Conservation (phyloP, 2,113 vertebrate genomes). For the Cygnus buccinator region DNA sequence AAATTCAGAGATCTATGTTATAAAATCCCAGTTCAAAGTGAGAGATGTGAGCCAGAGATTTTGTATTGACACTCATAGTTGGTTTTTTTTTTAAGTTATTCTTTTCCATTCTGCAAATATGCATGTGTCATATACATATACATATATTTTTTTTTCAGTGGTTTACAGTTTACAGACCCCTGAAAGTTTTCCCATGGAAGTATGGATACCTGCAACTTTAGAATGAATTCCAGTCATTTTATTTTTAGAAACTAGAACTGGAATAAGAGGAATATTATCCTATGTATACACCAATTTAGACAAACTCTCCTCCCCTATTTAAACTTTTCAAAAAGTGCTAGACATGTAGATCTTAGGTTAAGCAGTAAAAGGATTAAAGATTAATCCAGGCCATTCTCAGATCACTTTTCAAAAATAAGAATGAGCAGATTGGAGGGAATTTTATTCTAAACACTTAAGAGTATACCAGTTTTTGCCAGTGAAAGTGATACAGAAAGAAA, state of each 20-base stretch:
- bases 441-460: neutral
- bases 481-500: neutral
- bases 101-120: neutral
- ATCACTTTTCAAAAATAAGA: neutral
- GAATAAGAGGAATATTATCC: neutral
- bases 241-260: constrained; percentile 9
- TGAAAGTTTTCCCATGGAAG: neutral
- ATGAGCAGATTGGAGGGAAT: neutral
- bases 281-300: neutral
- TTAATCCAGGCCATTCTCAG: neutral
- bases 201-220: neutral
- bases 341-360: neutral
- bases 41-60: neutral
- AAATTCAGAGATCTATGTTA: neutral
- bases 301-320: neutral
- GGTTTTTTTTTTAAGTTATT: neutral
- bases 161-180: neutral
- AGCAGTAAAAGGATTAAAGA: neutral
- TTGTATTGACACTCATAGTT: neutral
- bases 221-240: neutral
- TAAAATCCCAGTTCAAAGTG: neutral
- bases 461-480: neutral
- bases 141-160: neutral
- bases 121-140: neutral
- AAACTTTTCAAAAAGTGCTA: neutral